Evolutionary conservation across 2,888 invertebrate genomes (phyloP), one percentile per base, ranked within the genome.

Genomic region (Plebejus melissa): DNA sequence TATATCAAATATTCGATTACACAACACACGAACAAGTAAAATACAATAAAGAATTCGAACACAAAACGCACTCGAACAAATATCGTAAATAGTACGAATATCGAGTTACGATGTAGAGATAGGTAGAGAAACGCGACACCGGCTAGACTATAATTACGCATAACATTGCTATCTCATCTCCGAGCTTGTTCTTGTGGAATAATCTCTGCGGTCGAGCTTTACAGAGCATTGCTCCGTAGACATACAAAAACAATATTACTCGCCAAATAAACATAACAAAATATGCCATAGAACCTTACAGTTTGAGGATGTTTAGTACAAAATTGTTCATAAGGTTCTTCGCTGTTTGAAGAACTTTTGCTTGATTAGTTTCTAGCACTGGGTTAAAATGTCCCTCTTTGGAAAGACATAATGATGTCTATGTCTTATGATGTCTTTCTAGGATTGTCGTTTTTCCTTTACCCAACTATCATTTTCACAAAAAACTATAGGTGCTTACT

Each of bases 81-180:
- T 32, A 72, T 72, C 32, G 50, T 72, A 46, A 71, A 22, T 71
- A 32, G 32, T 32, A 65, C 13, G 50, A 72, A 72, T 72, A 72
- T 72, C 72, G 46, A 32, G 32, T 72, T 72, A 72, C 72, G 50
- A 32, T 72, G 72, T 54, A 72, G 72, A 71, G 46, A 72, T 72
- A 71, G 13, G 11, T 13, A 2, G 22, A 2, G 72, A 50, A 72
- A 72, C 50, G 72, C 7, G 72, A 72, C 72, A 72, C 72, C 22
- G 50, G 7, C 72, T 72, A 50, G 22, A 72, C 72, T 72, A 50
- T 72, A 72, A 72, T 72, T 72, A 54, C 50, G 72, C 11, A 50
- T 28, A 72, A 22, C 46, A 46, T 71, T 28, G 71, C 72, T 72
- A 72, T 72, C 72, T 54, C 72, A 72, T 54, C 72, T 54, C 72